These are phyloP conservation scores for Cistogaster globosa DNA, from an alignment of 2,888 invertebrate genomes.

Conservation along the genomic window DNA sequence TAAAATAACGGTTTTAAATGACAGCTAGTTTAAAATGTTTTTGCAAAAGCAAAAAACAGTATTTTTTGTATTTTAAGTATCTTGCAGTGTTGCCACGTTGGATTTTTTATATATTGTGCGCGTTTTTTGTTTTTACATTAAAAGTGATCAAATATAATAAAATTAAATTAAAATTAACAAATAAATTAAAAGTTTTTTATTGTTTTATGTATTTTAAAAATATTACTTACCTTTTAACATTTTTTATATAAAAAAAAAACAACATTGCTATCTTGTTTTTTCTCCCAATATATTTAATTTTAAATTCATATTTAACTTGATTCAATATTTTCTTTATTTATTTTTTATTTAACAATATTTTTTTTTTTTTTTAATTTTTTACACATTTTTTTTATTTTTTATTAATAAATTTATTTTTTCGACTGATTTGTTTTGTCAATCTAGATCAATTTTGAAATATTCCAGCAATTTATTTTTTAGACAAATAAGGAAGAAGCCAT, in stretches of 20 bases:
- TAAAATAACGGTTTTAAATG: too few species aligned
- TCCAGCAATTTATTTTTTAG: background rate
- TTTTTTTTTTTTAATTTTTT: background rate
- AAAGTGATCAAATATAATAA: too few species aligned
- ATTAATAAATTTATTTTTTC: background rate
- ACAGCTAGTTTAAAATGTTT: too few species aligned
- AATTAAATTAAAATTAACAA: too few species aligned
- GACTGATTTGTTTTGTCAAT: conserved; percentile 36
- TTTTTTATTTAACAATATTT: conserved; percentile 24
- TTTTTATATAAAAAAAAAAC: background rate
- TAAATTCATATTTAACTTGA: conserved; percentile 47
- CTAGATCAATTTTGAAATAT: conserved; percentile 19
- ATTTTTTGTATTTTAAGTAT: too few species aligned
- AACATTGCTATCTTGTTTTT: background rate
- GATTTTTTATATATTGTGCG: too few species aligned
- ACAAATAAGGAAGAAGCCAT: background rate
- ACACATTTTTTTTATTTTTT: background rate
- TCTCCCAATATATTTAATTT: conserved; percentile 14
- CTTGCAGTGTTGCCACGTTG: too few species aligned
- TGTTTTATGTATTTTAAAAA: too few species aligned
- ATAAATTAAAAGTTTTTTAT: too few species aligned
- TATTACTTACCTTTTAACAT: conserved; percentile 4
- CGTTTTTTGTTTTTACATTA: too few species aligned
- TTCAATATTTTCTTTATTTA: background rate
- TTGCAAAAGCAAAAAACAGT: too few species aligned